Percentiles rank a stretch among this genome's conserved stretches.
phyloP scores from a whole-genome alignment of 2,797 vertebrate species.

The Enteromius anoplus region DNA sequence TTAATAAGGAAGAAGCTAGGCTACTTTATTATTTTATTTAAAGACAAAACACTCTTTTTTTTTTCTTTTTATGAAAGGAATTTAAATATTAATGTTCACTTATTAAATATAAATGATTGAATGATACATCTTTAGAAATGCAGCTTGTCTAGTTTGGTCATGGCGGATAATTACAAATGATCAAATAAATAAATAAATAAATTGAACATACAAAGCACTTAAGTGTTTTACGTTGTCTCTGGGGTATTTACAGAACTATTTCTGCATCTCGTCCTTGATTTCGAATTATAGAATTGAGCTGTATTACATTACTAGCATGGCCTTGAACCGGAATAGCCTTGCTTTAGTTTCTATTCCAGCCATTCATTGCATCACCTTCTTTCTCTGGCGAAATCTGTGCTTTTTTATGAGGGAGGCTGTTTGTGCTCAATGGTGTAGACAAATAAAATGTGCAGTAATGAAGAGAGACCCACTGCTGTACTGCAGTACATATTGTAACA shows the following conservation, averaged over 20 bases:
- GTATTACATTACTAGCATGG: neutral
- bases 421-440: slow-evolving; percentile 29
- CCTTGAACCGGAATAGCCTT: slow-evolving; percentile 7
- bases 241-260: neutral
- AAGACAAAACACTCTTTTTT: slow-evolving; percentile 41
- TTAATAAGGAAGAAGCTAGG: slow-evolving; percentile 43
- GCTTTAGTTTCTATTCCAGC: slow-evolving; percentile 8
- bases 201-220: neutral
- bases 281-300: neutral
- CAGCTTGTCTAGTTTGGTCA: slow-evolving; percentile 6
- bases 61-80: slow-evolving; percentile 44
- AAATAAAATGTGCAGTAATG: slow-evolving; percentile 5
- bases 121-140: slow-evolving; percentile 27
- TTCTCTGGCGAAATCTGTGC: neutral
- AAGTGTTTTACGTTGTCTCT: neutral
- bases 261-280: slow-evolving; percentile 8
- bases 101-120: slow-evolving; percentile 53
- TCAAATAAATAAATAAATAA: neutral
- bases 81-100: slow-evolving; percentile 54
- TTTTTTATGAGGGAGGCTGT: slow-evolving; percentile 5
- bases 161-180: slow-evolving; percentile 13
- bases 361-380: slow-evolving; percentile 12
- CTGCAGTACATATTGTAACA: neutral
- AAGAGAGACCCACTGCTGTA: neutral
- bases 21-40: slow-evolving; percentile 36